These are phyloP conservation scores for Calliphora vomitoria DNA, from an alignment of 2,888 invertebrate species.

Conservation along the genomic window DNA sequence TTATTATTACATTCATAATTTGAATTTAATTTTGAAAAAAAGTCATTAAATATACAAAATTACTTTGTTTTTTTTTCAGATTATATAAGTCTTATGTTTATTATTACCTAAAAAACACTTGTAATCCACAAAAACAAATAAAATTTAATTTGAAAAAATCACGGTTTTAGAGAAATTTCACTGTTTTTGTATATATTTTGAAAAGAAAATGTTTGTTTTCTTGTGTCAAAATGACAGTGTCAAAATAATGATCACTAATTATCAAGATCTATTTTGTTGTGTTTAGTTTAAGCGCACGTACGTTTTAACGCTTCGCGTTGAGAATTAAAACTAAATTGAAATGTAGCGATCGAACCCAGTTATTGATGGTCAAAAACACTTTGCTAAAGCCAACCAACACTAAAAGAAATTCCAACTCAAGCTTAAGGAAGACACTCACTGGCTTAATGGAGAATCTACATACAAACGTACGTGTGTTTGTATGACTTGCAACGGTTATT, in stretches of 20 bases:
- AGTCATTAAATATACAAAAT: conserved; percentile 27
- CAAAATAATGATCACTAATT: conserved; percentile 1
- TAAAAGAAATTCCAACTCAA: conserved; percentile 42
- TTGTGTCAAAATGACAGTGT: conserved; percentile 11
- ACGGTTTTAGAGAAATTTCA: conserved; percentile 58
- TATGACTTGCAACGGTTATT: conserved; percentile 33
- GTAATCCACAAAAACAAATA: conserved; percentile 17
- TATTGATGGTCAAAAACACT: conserved; percentile 69
- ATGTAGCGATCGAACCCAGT: conserved; percentile 75
- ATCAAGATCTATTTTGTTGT: conserved; percentile 6
- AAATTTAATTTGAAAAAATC: conserved; percentile 7
- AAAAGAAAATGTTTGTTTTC: conserved; percentile 1
- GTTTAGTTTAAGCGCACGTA: conserved; percentile 62
- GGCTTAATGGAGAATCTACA: conserved; percentile 18
- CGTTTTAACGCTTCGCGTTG: conserved; percentile 78
- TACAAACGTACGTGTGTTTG: not conserved
- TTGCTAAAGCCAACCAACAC: conserved; percentile 49
- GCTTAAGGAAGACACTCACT: conserved; percentile 17
- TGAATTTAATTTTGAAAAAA: conserved; percentile 12
- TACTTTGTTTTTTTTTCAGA: conserved; percentile 2
- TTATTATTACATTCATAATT: not conserved
- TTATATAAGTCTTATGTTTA: conserved; percentile 49
- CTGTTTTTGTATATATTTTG: conserved; percentile 28
- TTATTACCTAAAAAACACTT: conserved; percentile 44
- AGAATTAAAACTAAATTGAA: conserved; percentile 81